These are phyloP conservation scores for Paralichthys olivaceus DNA, from an alignment of 2,113 vertebrate genomes.

Conservation along the genomic window DNA sequence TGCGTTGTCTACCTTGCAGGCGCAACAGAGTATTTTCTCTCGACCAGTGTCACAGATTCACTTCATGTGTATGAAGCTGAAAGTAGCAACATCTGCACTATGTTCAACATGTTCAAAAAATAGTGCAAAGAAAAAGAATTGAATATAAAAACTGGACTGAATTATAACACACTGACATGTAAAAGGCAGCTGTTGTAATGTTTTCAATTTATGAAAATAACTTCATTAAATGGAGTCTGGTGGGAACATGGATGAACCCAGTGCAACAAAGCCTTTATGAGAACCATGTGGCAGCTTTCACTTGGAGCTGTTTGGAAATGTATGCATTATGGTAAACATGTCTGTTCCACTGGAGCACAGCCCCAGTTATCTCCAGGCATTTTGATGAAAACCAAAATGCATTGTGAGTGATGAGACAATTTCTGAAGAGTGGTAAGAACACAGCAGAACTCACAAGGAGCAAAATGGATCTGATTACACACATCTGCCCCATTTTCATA, in stretches of 20 bases:
- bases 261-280: slow-evolving; percentile 25
- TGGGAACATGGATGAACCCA: slow-evolving; percentile 13
- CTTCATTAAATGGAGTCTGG: slow-evolving; percentile 6
- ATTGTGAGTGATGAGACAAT: slow-evolving; percentile 29
- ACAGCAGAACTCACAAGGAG: slow-evolving; percentile 28
- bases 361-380: slow-evolving; percentile 26
- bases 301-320: slow-evolving; percentile 22
- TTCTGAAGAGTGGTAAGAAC: slow-evolving; percentile 13
- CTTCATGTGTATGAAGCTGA: background rate
- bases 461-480: slow-evolving; percentile 44
- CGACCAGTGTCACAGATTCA: background rate
- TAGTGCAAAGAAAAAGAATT: background rate
- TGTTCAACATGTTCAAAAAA: background rate
- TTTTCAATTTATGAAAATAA: slow-evolving; percentile 23
- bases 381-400: slow-evolving; percentile 30
- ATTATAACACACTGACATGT: background rate
- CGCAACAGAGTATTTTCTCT: background rate
- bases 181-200: background rate
- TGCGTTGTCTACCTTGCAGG: no score
- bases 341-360: slow-evolving; percentile 10
- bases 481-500: slow-evolving; percentile 20
- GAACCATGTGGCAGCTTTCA: slow-evolving; percentile 18
- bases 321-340: slow-evolving; percentile 41
- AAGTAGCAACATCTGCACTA: slow-evolving; percentile 16
- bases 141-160: background rate